Base-by-base conservation (phyloP, 1,140 invertebrate species). In the Heterodera schachtii region DNA sequence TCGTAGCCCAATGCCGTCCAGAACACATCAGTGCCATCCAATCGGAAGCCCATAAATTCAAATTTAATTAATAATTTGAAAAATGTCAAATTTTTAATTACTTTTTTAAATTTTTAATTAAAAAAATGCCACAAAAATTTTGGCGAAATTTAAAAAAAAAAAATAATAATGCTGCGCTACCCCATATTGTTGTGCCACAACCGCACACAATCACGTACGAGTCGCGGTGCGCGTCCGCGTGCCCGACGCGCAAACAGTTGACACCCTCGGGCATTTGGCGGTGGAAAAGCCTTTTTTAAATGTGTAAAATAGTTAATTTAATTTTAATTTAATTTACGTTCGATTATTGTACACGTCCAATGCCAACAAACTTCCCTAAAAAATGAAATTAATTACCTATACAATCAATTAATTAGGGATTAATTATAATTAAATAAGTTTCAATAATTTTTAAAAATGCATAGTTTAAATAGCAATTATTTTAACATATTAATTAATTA, bases 151-250 rank as follows among this genome's bases (percentile, higher is more conserved):
- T 78, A 4, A 13, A 52, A 11, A n/a, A 77, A n/a, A n/a, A n/a
- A n/a, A n/a, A n/a, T n/a, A n/a, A n/a, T n/a, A n/a, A n/a, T n/a
- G n/a, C n/a, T 21, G 75, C 67, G 7, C 80, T 41, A 44, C 83
- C 83, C 83, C 83, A 84, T 78, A 84, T 84, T 7, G 83, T 85
- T 19, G 83, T 86, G 44, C 83, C 83, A 75, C 83, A 84, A 9
- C 84, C 84, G 43, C 78, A 85, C n/a, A 84, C 71, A 44, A 84
- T 84, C 3, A 81, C 73, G 16, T 13, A 9, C 52, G 78, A 64
- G 11, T 80, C 57, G 8, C 67, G 44, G 60, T 84, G 69, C n/a
- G 78, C 82, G 19, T 84, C 82, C 57, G 80, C 41, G 44, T 60
- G 49, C 41, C 82, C 82, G 9, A 84, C 60, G 73, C 75, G 41